Evolutionary conservation across 2,797 vertebrate species (phyloP), one percentile per base, ranked within the genome.

Genomic region (Ptychobarbus kaznakovi): DNA sequence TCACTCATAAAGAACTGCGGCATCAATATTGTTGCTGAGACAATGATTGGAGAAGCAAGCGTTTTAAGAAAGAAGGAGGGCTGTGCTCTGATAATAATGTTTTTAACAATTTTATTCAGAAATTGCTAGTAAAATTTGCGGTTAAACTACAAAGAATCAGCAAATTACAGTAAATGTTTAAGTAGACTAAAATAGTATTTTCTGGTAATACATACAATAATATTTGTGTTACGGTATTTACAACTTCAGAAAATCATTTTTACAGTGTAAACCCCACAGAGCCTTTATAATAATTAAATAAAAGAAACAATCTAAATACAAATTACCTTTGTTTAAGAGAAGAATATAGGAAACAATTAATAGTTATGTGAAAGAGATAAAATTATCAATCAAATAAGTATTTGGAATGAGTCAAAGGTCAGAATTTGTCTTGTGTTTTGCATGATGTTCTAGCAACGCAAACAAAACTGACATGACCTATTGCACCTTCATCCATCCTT

Each of bases 1-100:
- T 92, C 87, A 84, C 87, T 85, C 7, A 84, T 85, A 88, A 85
- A 79, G 72, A 84, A 88, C 81, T 82, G 83, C 72, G 80, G 83
- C 69, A 84, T 84, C 75, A 79, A 42, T 82, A 86, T 78, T 35
- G 63, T 77, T 61, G 80, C 81, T 35, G 38, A 86, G 68, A 85
- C 79, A 68, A 73, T 82, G 65, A 61, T 38, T 25, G 25, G 38
- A 72, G 46, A 51, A 74, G n/a, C 11, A 83, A 77, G 44, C 4
- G 18, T 69, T 69, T 77, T 28, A 56, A 82, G 51, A 82, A 53
- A 77, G 35, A 82, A 51, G 49, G 63, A 72, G 49, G 51, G 56
- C 20, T 10, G 3, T 76, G 32, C 46, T 20, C 46, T 4, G 32
- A 56, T n/a, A 22, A 66, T 13, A 69, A 22, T 16, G 32, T 32